These are phyloP conservation scores for Diacarnus erythraeanus DNA, from an alignment of 37 sponge, comb jelly and placozoan genomes.

Conservation along the genomic window DNA sequence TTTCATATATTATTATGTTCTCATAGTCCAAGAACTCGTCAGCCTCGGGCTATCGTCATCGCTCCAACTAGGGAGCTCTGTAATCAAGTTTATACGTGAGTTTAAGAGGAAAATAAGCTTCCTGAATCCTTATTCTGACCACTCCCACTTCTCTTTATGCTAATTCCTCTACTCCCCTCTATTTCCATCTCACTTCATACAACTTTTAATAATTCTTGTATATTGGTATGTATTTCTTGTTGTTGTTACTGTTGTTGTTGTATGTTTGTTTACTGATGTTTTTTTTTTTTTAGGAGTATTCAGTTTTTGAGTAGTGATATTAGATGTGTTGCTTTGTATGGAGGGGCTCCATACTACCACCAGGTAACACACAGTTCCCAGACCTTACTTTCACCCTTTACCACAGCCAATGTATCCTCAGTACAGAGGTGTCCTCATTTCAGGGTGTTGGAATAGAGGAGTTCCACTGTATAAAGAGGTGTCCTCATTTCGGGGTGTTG, in stretches of 20 bases:
- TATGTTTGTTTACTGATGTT: background rate
- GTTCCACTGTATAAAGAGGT: too few relatives aligned
- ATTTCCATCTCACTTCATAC: too few relatives aligned
- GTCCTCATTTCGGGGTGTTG: too few relatives aligned
- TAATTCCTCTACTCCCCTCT: too few relatives aligned
- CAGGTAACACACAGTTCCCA: too few relatives aligned
- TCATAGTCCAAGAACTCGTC: background rate
- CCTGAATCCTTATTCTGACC: too few relatives aligned
- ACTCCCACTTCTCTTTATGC: too few relatives aligned
- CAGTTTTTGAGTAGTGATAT: slow-evolving; percentile 10
- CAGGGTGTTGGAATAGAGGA: too few relatives aligned
- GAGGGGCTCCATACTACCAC: slow-evolving; percentile 28
- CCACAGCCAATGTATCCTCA: too few relatives aligned
- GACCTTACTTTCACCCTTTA: too few relatives aligned
- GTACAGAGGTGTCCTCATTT: too few relatives aligned
- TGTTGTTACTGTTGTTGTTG: background rate
- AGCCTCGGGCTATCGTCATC: slow-evolving; percentile 56
- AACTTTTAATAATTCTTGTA: background rate
- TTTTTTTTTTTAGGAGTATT: slow-evolving; percentile 3
- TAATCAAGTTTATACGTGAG: slow-evolving; percentile 40
- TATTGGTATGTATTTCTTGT: background rate
- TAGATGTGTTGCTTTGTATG: slow-evolving; percentile 44
- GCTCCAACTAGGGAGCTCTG: slow-evolving; percentile 63
- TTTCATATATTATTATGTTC: background rate
- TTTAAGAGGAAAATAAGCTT: too few relatives aligned